Conservation (phyloP, 30 jellyfish, hydroid and myxozoan species). For the Aurelia sp. region DNA sequence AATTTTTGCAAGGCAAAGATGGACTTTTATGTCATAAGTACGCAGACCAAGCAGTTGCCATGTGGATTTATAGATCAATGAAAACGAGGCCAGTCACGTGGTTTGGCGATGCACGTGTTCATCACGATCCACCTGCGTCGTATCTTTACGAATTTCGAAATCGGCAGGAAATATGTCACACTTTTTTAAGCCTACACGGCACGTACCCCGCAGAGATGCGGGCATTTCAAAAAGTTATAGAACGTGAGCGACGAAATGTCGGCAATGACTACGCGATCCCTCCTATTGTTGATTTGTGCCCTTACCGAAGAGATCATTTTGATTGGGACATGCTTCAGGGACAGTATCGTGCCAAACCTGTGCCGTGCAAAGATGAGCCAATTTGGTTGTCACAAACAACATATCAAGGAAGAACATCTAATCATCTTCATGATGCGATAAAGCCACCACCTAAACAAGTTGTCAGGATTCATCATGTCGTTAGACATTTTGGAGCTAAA, state of each 20-base stretch:
- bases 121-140: conserved; percentile 90
- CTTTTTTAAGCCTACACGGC: conserved; percentile 80
- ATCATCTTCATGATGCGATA: background rate
- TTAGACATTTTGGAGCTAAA: background rate
- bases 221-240: conserved; percentile 41
- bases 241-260: conserved; percentile 40
- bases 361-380: conserved; percentile 78
- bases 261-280: conserved; percentile 55
- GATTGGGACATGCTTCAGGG: conserved; percentile 65
- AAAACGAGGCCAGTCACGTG: conserved; percentile 70
- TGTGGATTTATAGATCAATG: conserved; percentile 86
- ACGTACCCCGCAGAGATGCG: conserved; percentile 77
- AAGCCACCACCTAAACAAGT: conserved; percentile 4
- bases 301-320: conserved; percentile 61
- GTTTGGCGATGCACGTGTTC: conserved; percentile 81
- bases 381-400: conserved; percentile 61
- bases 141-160: conserved; percentile 40
- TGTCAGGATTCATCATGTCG: conserved; percentile 29
- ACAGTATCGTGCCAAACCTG: conserved; percentile 61
- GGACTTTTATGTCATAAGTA: conserved; percentile 67
- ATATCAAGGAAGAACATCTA: conserved; percentile 48
- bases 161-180: conserved; percentile 81
- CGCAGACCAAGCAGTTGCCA: conserved; percentile 92
- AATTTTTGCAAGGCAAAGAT: conserved; percentile 50
- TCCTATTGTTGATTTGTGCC: conserved; percentile 77